Evolutionary conservation across 2,888 invertebrate species (phyloP), one percentile per base, ranked within the genome.

Genomic region (Stramonita haemastoma): DNA sequence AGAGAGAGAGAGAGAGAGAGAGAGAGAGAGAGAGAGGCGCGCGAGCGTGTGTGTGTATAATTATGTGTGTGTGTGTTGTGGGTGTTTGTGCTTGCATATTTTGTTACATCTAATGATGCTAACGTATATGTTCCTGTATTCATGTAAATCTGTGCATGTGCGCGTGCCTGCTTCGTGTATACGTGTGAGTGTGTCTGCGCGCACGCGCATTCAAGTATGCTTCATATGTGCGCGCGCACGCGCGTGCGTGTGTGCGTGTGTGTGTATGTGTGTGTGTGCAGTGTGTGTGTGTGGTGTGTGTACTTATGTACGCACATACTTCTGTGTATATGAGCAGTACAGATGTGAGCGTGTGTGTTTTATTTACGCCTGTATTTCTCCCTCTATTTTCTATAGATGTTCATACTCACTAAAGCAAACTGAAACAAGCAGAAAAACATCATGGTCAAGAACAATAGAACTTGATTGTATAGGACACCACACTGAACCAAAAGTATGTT

Each of bases 1-100:
- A 70, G 70, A 70, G 70, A 70, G 70, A 70, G 70, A 73, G 73
- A 73, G 73, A 73, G 73, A 73, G 73, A 73, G 73, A 29, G 73
- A 73, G 73, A 73, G 29, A 29, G 73, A 73, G 15, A 70, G 70
- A 70, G 15, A 70, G 70, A 70, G 2, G 77, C 29, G 77, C 8
- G 77, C 29, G 77, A 29, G 77, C 26, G 70, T 26, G 8, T 70
- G 70, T 70, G 70, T 70, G n/a, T 70, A 73, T 77, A 11, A 13
- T 8, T 77, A 11, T 13, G 32, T 32, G 77, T 29, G 32, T 13
- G 32, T 11, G 32, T 22, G 77, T 29, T 13, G 13, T 13, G 11
- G 2, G 46, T 46, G 46, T 22, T 26, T 73, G n/a, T 73, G 22
- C n/a, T 13, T n/a, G 73, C 22, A 22, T 22, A 60, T 60, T 15